phyloP scores from a whole-genome alignment of 1,140 invertebrate genomes.

The Drosophila seguyi region DNA sequence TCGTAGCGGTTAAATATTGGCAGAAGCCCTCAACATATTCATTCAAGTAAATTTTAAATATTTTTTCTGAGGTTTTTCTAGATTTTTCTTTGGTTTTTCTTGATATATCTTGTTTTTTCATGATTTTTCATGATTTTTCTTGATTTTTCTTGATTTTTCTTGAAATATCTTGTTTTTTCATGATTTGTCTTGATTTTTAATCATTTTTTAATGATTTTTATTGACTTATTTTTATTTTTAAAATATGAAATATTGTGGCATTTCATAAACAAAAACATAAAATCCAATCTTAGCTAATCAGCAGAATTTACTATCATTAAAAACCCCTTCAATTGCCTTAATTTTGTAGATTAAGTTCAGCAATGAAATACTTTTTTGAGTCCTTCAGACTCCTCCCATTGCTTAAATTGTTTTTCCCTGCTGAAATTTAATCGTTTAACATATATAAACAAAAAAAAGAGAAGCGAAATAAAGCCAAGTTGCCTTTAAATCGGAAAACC shows the following conservation, averaged over 20 bases:
- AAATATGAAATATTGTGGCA: background rate
- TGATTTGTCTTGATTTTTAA: too few relatives aligned
- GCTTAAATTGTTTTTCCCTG: background rate
- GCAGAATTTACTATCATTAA: background rate
- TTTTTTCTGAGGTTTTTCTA: background rate
- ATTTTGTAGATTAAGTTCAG: background rate
- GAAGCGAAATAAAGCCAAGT: slow-evolving; percentile 7
- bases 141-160: background rate
- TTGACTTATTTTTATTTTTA: too few relatives aligned
- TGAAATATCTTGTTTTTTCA: background rate
- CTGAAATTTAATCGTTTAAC: slow-evolving; percentile 28
- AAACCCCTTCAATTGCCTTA: background rate
- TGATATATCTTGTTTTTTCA: too few relatives aligned
- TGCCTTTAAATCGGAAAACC: slow-evolving; percentile 25
- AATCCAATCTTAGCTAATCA: background rate
- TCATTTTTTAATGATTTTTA: too few relatives aligned
- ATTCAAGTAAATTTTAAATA: background rate
- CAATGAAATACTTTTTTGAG: background rate
- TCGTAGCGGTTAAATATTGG: slow-evolving; percentile 22
- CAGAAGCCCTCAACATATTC: background rate
- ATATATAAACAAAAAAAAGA: slow-evolving; percentile 5
- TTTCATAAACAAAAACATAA: background rate
- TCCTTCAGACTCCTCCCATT: background rate
- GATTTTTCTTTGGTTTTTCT: background rate
- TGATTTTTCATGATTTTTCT: too few relatives aligned